Evolutionary conservation across 2,113 vertebrate species (phyloP).

Genomic region (Myiagra hebetior): DNA sequence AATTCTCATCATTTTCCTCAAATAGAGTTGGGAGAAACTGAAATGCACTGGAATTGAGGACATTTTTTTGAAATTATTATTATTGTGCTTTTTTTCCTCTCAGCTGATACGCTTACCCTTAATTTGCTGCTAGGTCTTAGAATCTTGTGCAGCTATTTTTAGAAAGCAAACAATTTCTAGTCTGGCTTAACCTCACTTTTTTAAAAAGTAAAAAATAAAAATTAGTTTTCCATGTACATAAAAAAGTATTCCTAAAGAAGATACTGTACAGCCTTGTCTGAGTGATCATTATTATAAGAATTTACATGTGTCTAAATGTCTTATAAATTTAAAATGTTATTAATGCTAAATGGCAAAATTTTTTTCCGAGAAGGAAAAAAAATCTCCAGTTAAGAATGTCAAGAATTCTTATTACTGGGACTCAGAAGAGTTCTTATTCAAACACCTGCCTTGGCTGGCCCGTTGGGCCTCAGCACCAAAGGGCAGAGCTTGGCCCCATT

Average conservation of each 20-base stretch:
- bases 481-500: background rate
- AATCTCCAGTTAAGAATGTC: background rate
- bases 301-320: background rate
- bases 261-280: background rate
- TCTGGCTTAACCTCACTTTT: background rate
- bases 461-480: background rate
- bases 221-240: background rate
- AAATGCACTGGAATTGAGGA: background rate
- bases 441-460: background rate
- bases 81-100: background rate
- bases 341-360: background rate
- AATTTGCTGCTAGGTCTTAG: background rate
- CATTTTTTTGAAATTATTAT: background rate
- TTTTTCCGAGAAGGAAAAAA: background rate
- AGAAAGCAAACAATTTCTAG: background rate
- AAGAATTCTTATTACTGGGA: background rate
- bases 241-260: background rate
- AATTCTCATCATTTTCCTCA: background rate
- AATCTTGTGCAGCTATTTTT: background rate
- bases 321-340: background rate
- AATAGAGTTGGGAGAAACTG: background rate
- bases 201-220: background rate
- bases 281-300: background rate
- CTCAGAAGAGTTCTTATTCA: background rate
- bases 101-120: background rate